Percentiles rank a stretch among this genome's conserved stretches.
These are phyloP conservation scores for Drosophila pseudotalamancana DNA, from an alignment of 2,888 invertebrate species.

Conservation along the genomic window DNA sequence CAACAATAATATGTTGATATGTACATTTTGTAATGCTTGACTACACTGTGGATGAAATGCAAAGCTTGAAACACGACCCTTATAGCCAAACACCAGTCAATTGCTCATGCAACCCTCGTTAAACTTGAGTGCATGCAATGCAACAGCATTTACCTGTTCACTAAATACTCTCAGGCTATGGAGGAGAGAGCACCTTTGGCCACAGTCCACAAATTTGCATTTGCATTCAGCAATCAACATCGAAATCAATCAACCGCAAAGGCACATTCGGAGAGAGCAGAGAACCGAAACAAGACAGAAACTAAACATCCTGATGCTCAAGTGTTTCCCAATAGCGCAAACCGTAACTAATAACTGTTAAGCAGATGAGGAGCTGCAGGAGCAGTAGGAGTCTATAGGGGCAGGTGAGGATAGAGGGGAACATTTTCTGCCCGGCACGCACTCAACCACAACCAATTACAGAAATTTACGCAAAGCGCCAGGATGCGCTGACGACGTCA, in stretches of 20 bases:
- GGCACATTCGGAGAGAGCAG: constrained; percentile 1
- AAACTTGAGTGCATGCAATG: constrained; percentile 35
- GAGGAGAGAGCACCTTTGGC: neutral
- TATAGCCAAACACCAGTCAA: too few relatives aligned
- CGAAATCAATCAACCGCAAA: constrained; percentile 74
- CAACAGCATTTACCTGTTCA: constrained; percentile 40
- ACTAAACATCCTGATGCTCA: constrained; percentile 37
- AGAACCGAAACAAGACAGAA: constrained; percentile 14
- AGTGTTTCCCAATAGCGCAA: constrained; percentile 67
- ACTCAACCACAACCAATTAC: constrained; percentile 75
- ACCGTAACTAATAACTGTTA: constrained; percentile 70
- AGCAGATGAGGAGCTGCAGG: constrained; percentile 18
- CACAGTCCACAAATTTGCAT: constrained; percentile 57
- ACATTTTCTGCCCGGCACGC: constrained; percentile 52
- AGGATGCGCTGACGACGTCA: constrained; percentile 61
- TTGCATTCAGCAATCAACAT: constrained; percentile 71
- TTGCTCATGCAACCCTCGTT: constrained; percentile 10
- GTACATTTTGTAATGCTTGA: constrained; percentile 35
- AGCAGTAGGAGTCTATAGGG: constrained; percentile 13
- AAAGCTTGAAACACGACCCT: constrained; percentile 1
- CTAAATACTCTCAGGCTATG: constrained; percentile 43
- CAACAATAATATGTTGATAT: neutral
- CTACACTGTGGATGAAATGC: constrained; percentile 5
- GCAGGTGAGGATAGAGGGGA: too few relatives aligned
- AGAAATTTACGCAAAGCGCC: constrained; percentile 71